Evolutionary conservation across 2,888 invertebrate species (phyloP).

Genomic region (Agrilus cyanescens): DNA sequence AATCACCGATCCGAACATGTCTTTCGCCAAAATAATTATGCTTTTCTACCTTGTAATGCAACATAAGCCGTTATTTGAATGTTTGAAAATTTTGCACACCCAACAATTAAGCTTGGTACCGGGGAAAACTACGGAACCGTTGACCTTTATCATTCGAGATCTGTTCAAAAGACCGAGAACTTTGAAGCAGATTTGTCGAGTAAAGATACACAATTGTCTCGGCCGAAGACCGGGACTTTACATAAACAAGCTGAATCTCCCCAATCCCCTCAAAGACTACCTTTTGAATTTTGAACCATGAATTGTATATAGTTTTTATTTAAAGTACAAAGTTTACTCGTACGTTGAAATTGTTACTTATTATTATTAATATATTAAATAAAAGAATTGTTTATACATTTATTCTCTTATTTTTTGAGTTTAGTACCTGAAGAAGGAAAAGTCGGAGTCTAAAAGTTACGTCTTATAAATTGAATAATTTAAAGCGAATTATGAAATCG

Average conservation of each 20-base stretch:
- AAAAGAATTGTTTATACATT: not conserved
- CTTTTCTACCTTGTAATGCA: slow-evolving; percentile 56
- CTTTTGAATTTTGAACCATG: slow-evolving; percentile 51
- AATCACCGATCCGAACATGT: slow-evolving; percentile 47
- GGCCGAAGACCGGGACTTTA: slow-evolving; percentile 50
- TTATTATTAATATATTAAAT: too few species aligned
- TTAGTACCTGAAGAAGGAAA: too few species aligned
- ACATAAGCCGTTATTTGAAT: slow-evolving; percentile 54
- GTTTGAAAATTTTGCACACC: slow-evolving; percentile 54
- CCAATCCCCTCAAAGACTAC: slow-evolving; percentile 55
- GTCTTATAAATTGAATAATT: too few species aligned
- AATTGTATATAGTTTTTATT: slow-evolving; percentile 9
- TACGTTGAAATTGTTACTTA: too few species aligned
- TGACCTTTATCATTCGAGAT: slow-evolving; percentile 49
- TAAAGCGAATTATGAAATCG: too few species aligned
- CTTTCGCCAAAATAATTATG: slow-evolving; percentile 53
- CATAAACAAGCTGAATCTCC: slow-evolving; percentile 55
- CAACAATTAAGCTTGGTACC: slow-evolving; percentile 52
- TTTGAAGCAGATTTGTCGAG: slow-evolving; percentile 60
- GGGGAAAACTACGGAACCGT: slow-evolving; percentile 48
- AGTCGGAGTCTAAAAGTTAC: too few species aligned
- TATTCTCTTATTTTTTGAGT: not conserved
- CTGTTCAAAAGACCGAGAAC: slow-evolving; percentile 54
- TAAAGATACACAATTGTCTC: slow-evolving; percentile 55
- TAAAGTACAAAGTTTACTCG: not conserved